phyloP scores from a whole-genome alignment of 2,113 vertebrate species.

The Struthio camelus region DNA sequence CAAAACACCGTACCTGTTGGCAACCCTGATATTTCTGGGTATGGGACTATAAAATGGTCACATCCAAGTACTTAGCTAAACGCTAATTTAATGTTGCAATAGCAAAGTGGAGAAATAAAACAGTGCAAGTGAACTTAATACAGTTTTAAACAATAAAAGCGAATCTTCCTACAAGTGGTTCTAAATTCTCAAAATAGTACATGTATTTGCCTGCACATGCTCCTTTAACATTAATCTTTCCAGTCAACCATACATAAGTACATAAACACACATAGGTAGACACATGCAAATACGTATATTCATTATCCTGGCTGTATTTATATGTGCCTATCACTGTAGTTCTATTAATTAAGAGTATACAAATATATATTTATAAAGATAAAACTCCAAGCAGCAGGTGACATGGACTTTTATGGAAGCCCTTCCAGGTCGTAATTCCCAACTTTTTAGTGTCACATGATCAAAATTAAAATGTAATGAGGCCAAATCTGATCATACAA shows the following conservation, averaged over 20 bases:
- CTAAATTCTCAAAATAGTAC: background rate
- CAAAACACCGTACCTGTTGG: background rate
- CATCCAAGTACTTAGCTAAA: background rate
- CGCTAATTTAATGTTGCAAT: background rate
- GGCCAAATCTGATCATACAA: background rate
- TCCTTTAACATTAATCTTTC: background rate
- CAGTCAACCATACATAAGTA: background rate
- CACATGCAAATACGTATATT: background rate
- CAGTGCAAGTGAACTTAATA: background rate
- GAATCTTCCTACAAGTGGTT: background rate
- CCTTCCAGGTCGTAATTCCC: background rate
- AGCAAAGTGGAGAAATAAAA: conserved; percentile 1
- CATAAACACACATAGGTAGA: fast-evolving
- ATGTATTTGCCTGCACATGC: background rate
- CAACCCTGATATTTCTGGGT: background rate
- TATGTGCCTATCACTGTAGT: background rate
- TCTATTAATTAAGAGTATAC: background rate
- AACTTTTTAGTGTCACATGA: background rate
- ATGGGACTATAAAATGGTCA: background rate
- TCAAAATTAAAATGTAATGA: background rate
- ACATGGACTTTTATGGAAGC: background rate
- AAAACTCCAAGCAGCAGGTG: background rate
- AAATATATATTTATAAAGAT: background rate
- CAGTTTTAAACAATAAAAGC: background rate
- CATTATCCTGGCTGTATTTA: background rate